Conservation (phyloP, 2,888 invertebrate species). For the Zeuzera pyrina region DNA sequence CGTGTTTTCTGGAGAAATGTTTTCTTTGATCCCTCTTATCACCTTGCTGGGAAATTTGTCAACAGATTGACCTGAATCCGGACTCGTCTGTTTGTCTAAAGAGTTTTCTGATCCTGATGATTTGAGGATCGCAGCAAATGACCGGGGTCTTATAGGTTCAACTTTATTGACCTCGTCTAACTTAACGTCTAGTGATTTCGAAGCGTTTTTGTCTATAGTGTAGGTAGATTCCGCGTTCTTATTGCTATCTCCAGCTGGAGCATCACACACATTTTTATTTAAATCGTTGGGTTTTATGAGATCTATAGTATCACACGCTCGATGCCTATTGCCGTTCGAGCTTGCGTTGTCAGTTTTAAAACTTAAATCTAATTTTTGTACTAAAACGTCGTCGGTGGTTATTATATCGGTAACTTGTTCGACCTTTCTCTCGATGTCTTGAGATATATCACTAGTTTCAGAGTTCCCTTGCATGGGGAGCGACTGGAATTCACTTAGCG, state of each 20-base stretch:
- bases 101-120: constrained; percentile 58
- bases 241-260: constrained; percentile 19
- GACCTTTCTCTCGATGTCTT: constrained; percentile 18
- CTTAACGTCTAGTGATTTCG: constrained; percentile 16
- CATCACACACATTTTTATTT: constrained; percentile 33
- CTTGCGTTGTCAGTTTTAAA: constrained; percentile 34
- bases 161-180: constrained; percentile 25
- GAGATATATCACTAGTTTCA: constrained; percentile 28
- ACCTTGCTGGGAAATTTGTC: constrained; percentile 71
- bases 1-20: constrained; percentile 76
- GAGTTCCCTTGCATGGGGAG: constrained; percentile 34
- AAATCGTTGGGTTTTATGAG: constrained; percentile 58
- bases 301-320: constrained; percentile 47
- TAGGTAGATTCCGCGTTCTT: constrained; percentile 9
- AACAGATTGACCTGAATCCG: constrained; percentile 49
- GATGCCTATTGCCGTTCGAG: constrained; percentile 29
- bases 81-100: constrained; percentile 50
- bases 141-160: constrained; percentile 42
- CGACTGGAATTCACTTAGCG: constrained; percentile 58
- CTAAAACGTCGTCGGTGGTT: constrained; percentile 66
- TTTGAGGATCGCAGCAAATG: constrained; percentile 60
- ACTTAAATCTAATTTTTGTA: constrained; percentile 70
- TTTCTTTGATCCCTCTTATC: constrained; percentile 74
- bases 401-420: constrained; percentile 48
- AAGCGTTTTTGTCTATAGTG: constrained; percentile 9